These are phyloP conservation scores for Sclerurus mexicanus DNA, from an alignment of 2,113 vertebrate species.

Conservation along the genomic window DNA sequence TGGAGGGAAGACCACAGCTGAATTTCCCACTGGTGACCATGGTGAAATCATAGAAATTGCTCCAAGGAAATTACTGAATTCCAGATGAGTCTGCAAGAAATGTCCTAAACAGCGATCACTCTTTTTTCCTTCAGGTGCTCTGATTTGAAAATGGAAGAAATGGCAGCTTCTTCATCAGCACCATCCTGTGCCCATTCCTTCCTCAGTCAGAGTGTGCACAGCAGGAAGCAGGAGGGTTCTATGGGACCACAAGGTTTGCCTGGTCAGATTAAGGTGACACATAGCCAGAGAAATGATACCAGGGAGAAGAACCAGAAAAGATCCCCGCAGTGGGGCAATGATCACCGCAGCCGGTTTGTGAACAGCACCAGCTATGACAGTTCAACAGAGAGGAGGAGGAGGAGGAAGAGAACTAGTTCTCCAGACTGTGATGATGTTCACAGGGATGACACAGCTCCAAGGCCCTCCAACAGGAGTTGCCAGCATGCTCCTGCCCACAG, in stretches of 20 bases:
- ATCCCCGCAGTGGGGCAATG: fast-evolving
- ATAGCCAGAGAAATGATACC: neutral
- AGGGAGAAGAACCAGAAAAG: neutral
- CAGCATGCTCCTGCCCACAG: neutral
- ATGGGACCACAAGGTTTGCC: neutral
- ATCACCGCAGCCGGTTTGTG: fast-evolving
- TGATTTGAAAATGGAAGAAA: neutral
- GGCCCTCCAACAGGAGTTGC: neutral
- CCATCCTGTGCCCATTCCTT: neutral
- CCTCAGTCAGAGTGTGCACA: neutral
- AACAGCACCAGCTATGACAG: fast-evolving
- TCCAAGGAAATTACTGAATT: constrained; percentile 61
- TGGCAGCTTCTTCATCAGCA: fast-evolving
- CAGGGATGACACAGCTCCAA: neutral
- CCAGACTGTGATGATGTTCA: too few species aligned
- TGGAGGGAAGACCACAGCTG: neutral
- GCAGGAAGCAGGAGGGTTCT: neutral
- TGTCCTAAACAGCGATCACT: neutral
- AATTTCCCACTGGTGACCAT: constrained; percentile 55
- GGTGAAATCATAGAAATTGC: neutral
- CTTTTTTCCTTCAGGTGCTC: neutral
- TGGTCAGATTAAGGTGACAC: fast-evolving
- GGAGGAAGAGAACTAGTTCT: neutral
- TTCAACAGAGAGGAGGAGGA: neutral
- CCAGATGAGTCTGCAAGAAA: neutral